A percentile compares a stretch with the other conserved stretches of the same genome.
These are phyloP conservation scores for Notocelia uddmanniana DNA, from an alignment of 2,888 invertebrate species.

Conservation along the genomic window DNA sequence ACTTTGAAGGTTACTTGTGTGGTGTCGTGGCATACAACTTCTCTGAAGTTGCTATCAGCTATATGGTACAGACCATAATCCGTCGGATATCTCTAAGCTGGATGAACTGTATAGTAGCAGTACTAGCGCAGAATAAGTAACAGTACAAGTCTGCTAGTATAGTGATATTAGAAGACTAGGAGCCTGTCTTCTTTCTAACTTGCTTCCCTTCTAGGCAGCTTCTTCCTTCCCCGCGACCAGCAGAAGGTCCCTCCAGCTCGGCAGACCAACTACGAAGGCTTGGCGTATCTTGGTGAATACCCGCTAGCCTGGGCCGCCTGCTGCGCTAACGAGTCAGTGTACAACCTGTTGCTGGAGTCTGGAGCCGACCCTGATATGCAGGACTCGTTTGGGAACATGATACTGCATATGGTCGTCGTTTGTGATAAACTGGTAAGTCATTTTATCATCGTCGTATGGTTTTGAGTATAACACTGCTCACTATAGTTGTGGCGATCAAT, in stretches of 20 bases:
- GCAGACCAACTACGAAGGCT: conserved; percentile 97
- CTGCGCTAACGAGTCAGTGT: conserved; percentile 98
- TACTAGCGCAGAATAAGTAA: too few relatives aligned
- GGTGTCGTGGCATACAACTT: too few relatives aligned
- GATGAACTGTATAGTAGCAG: too few relatives aligned
- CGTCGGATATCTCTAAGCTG: too few relatives aligned
- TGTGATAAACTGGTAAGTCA: conserved; percentile 95
- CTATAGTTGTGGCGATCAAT: neutral
- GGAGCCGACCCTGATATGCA: conserved; percentile 98
- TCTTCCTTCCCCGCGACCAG: conserved; percentile 98
- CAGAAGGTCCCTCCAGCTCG: conserved; percentile 92
- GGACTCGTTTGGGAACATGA: conserved; percentile 99
- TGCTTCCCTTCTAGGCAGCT: conserved; percentile 86
- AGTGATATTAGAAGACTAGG: too few relatives aligned
- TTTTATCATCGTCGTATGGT: neutral
- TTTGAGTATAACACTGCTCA: neutral
- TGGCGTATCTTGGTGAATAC: conserved; percentile 98
- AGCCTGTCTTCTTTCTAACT: neutral
- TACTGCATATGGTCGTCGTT: conserved; percentile 99
- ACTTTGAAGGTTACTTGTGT: too few relatives aligned
- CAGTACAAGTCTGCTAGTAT: too few relatives aligned
- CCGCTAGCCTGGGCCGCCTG: conserved; percentile 99
- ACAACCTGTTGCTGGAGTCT: conserved; percentile 96
- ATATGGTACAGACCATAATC: too few relatives aligned
- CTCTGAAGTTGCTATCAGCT: too few relatives aligned